Percentiles rank a stretch among this genome's conserved stretches.
phyloP scores from a whole-genome alignment of 2,888 invertebrate genomes.

The Strigamia transsilvanica region DNA sequence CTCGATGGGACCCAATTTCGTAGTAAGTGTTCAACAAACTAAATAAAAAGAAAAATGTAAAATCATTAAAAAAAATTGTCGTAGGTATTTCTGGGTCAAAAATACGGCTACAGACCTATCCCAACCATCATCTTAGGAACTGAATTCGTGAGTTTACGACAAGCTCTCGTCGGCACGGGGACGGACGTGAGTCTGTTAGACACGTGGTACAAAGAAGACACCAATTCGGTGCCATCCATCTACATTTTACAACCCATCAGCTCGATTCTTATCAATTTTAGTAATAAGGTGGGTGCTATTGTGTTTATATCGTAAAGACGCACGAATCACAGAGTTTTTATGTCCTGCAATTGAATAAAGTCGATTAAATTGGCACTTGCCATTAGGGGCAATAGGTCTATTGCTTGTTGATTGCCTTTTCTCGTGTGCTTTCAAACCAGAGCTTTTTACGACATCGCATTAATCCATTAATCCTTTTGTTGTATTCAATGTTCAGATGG shows the following conservation, averaged over 20 bases:
- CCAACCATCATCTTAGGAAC: slow-evolving; percentile 93
- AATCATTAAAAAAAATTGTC: slow-evolving; percentile 29
- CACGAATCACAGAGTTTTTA: neutral
- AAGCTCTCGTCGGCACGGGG: slow-evolving; percentile 83
- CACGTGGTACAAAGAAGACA: slow-evolving; percentile 95
- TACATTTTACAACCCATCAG: slow-evolving; percentile 97
- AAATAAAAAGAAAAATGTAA: neutral
- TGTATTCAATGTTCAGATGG: neutral
- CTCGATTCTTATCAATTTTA: slow-evolving; percentile 94
- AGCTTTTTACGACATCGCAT: neutral
- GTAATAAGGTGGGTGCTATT: slow-evolving; percentile 82
- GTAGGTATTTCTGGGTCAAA: slow-evolving; percentile 92
- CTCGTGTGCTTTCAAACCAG: neutral
- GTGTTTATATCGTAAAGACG: neutral
- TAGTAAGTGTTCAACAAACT: slow-evolving; percentile 60
- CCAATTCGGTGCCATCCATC: slow-evolving; percentile 93
- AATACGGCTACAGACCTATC: slow-evolving; percentile 97
- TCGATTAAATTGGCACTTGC: slow-evolving; percentile 15
- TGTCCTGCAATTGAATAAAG: neutral
- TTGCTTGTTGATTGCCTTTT: slow-evolving; percentile 19
- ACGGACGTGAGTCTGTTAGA: slow-evolving; percentile 84
- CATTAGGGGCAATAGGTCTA: neutral
- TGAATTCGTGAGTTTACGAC: slow-evolving; percentile 85
- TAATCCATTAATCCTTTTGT: no score
- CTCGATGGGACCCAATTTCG: slow-evolving; percentile 67